Conservation (phyloP, 2,797 vertebrate genomes). For the Sebastes hopkinsi region DNA sequence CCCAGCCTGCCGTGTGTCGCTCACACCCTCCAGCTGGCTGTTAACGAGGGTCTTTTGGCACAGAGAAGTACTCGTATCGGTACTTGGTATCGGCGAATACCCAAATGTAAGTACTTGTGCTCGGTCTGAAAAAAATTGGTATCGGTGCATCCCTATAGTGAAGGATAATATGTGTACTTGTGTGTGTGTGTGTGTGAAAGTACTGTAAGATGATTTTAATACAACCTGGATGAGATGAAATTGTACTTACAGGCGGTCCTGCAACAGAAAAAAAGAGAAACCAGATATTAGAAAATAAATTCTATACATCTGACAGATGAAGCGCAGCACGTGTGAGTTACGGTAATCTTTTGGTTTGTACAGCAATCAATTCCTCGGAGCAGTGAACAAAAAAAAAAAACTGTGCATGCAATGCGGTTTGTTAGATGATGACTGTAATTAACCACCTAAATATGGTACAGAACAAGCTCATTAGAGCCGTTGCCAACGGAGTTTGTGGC, state of each 20-base stretch:
- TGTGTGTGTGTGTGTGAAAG: not conserved
- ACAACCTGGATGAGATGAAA: conserved; percentile 73
- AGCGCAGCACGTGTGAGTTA: conserved; percentile 15
- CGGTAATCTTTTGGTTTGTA: conserved; percentile 42
- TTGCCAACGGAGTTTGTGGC: conserved; percentile 61
- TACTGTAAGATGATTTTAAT: not conserved
- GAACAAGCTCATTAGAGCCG: conserved; percentile 70
- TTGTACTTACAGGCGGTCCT: conserved; percentile 84
- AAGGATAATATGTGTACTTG: not conserved
- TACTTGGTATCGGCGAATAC: too few species aligned
- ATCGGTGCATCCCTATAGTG: too few species aligned
- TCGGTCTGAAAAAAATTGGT: too few species aligned
- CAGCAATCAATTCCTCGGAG: conserved; percentile 53
- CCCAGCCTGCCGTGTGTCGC: too few species aligned
- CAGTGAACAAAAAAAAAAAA: conserved; percentile 46
- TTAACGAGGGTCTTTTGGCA: too few species aligned
- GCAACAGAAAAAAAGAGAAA: conserved; percentile 71
- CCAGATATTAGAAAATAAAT: conserved; percentile 42
- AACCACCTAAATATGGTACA: conserved; percentile 64
- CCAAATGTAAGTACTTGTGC: too few species aligned
- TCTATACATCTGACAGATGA: conserved; percentile 16
- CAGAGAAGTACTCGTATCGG: too few species aligned
- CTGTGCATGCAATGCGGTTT: conserved; percentile 60
- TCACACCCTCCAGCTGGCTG: too few species aligned
- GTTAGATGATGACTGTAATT: conserved; percentile 66